These are phyloP conservation scores for Hormiphora californensis DNA, from an alignment of 37 sponge, comb jelly and placozoan species.

Conservation along the genomic window DNA sequence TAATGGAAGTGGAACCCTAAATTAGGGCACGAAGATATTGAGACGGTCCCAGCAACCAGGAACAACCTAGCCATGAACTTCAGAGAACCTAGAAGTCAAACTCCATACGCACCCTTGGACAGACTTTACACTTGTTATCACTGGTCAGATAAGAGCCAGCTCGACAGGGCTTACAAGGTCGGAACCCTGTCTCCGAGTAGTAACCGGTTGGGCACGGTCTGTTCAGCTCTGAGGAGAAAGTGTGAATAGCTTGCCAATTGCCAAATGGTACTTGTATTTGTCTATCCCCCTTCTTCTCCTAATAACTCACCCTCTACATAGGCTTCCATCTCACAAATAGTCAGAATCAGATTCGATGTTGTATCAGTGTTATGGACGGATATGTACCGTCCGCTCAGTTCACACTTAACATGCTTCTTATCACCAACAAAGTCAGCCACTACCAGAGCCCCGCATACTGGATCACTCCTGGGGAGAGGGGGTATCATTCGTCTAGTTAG, in stretches of 20 bases:
- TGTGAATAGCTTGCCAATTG: too few species aligned
- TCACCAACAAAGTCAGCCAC: background rate
- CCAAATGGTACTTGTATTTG: too few species aligned
- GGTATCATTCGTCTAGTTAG: too few species aligned
- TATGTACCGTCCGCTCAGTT: background rate
- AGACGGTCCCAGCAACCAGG: too few species aligned
- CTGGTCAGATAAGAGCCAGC: background rate
- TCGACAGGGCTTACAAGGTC: constrained; percentile 49
- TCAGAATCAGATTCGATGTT: background rate
- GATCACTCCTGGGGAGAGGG: too few species aligned
- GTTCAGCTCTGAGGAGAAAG: background rate
- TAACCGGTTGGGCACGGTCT: background rate
- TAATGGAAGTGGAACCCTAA: constrained; percentile 1
- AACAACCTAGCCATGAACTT: too few species aligned
- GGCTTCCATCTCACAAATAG: constrained; percentile 1
- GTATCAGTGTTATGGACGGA: background rate
- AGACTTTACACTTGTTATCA: background rate
- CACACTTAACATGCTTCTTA: constrained; percentile 14
- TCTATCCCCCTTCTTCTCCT: too few species aligned
- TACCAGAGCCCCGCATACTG: background rate
- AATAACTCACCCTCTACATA: background rate
- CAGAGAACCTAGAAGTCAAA: too few species aligned
- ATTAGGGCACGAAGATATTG: too few species aligned
- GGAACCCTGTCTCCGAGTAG: constrained; percentile 35
- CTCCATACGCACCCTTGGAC: background rate